Evolutionary conservation across 2,888 invertebrate genomes (phyloP).

Genomic region (Galerucella nymphaeae): DNA sequence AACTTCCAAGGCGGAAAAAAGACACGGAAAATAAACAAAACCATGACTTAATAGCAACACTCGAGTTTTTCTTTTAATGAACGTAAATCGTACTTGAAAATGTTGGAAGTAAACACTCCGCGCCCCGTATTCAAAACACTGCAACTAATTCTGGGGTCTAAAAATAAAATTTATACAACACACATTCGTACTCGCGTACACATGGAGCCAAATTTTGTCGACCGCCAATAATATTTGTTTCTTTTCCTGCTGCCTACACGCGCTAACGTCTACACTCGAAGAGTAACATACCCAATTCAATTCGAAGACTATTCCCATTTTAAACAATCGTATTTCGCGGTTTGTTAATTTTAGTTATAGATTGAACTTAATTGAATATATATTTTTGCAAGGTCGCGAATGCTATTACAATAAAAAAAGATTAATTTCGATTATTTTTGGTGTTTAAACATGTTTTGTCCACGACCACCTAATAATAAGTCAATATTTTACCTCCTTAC

Average conservation of each 20-base stretch:
- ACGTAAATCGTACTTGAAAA: not conserved
- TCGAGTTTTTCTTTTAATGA: slow-evolving; percentile 10
- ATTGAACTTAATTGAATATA: too few species aligned
- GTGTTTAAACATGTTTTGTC: too few species aligned
- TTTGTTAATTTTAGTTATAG: too few species aligned
- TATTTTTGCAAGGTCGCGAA: too few species aligned
- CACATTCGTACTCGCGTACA: slow-evolving; percentile 52
- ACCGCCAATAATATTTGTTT: slow-evolving; percentile 53
- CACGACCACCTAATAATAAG: too few species aligned
- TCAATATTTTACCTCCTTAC: too few species aligned
- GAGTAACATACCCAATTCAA: too few species aligned
- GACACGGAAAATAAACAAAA: not conserved
- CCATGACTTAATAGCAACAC: slow-evolving; percentile 1
- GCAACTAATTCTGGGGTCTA: slow-evolving; percentile 53
- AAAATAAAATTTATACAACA: slow-evolving; percentile 62
- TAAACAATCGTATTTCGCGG: too few species aligned
- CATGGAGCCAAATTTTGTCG: slow-evolving; percentile 54
- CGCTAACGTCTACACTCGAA: not conserved
- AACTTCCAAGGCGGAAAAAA: not conserved
- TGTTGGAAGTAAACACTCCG: slow-evolving; percentile 9
- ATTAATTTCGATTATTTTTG: too few species aligned
- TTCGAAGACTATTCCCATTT: too few species aligned
- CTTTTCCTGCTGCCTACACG: slow-evolving; percentile 54
- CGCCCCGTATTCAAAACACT: slow-evolving; percentile 41
- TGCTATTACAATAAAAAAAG: too few species aligned